These are phyloP conservation scores for Tympanuchus pallidicinctus DNA, from an alignment of 2,113 vertebrate genomes.

Conservation along the genomic window DNA sequence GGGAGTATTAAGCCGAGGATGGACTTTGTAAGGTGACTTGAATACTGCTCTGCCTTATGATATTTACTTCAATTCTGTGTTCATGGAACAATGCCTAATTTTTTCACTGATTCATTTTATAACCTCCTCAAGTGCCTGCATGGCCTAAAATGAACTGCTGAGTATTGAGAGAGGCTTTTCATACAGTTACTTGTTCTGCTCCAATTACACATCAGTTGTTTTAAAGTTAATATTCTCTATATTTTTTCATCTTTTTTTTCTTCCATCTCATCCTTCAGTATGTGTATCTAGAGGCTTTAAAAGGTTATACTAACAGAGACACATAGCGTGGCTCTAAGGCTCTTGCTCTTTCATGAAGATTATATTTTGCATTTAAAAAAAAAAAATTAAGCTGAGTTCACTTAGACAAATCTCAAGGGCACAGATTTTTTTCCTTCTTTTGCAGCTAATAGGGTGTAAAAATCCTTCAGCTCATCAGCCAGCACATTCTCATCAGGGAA, in stretches of 20 bases:
- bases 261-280: neutral
- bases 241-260: neutral
- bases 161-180: neutral
- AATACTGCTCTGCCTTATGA: neutral
- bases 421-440: neutral
- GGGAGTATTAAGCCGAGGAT: neutral
- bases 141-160: slow-evolving; percentile 34
- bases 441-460: slow-evolving; percentile 15
- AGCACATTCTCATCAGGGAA: slow-evolving; percentile 10
- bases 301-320: slow-evolving; percentile 15
- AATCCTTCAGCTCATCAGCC: slow-evolving; percentile 23
- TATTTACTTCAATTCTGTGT: neutral
- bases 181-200: slow-evolving; percentile 31
- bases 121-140: neutral
- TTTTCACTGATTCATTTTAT: neutral
- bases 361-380: slow-evolving; percentile 10
- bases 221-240: neutral
- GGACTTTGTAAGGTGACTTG: neutral
- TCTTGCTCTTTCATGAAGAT: slow-evolving; percentile 23
- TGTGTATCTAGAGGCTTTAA: neutral
- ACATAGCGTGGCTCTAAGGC: neutral
- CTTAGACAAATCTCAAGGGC: slow-evolving; percentile 25
- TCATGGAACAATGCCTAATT: neutral
- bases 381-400: neutral
- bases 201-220: slow-evolving; percentile 6